Percentiles rank a stretch among this genome's conserved stretches.
Evolutionary conservation across 2,113 vertebrate genomes (phyloP).

Genomic region (Engystomops pustulosus): DNA sequence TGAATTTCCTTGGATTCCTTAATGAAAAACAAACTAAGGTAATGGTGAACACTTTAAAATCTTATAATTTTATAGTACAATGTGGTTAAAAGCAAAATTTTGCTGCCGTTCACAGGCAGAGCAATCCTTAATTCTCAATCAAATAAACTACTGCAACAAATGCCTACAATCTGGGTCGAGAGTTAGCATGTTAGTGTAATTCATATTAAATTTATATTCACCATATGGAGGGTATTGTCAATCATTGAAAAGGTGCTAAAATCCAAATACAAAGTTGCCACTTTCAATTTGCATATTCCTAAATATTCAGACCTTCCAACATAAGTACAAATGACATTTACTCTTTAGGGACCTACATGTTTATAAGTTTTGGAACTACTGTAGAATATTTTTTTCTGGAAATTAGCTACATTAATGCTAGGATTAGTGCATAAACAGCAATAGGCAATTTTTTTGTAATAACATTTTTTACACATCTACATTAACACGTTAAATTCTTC

Average conservation of each 20-base stretch:
- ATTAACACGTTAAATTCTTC: too few relatives aligned
- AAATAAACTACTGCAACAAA: slow-evolving; percentile 41
- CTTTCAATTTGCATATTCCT: slow-evolving; percentile 1
- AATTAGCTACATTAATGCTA: not conserved
- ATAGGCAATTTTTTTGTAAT: too few relatives aligned
- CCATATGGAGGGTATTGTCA: slow-evolving; percentile 40
- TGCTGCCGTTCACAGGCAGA: not conserved
- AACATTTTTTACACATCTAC: too few relatives aligned
- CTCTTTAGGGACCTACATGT: not conserved
- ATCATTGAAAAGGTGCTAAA: slow-evolving; percentile 48
- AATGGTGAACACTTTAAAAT: too few relatives aligned
- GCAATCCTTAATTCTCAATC: not conserved
- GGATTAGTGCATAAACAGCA: too few relatives aligned
- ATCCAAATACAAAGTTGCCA: slow-evolving; percentile 13
- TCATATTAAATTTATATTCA: slow-evolving; percentile 45
- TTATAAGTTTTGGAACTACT: too few relatives aligned
- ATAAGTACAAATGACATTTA: not conserved
- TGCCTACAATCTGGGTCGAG: not conserved
- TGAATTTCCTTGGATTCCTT: too few relatives aligned
- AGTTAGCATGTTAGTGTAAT: slow-evolving; percentile 34
- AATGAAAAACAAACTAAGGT: too few relatives aligned
- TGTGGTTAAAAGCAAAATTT: not conserved
- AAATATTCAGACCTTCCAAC: not conserved
- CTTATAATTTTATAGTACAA: not conserved
- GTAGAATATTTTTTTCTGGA: not conserved